These are phyloP conservation scores for Sthenelais limicola DNA, from an alignment of 2,888 invertebrate genomes.

Conservation along the genomic window DNA sequence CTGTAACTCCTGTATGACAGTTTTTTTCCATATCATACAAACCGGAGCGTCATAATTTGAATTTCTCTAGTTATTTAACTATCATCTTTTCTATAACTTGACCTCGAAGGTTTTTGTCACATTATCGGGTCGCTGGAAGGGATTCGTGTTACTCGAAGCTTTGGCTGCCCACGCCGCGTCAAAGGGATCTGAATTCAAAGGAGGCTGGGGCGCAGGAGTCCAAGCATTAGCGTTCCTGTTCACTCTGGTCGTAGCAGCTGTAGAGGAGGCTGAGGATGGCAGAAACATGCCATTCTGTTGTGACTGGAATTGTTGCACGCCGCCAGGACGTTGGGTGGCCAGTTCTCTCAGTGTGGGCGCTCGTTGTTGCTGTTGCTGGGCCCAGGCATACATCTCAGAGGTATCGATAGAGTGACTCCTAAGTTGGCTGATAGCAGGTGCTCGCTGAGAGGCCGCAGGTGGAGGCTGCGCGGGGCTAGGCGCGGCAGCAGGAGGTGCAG, in stretches of 20 bases:
- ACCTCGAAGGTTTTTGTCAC: slow-evolving; percentile 44
- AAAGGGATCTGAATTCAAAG: slow-evolving; percentile 78
- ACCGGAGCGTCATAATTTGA: no score
- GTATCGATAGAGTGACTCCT: slow-evolving; percentile 70
- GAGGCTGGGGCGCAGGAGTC: slow-evolving; percentile 23
- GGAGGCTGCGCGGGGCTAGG: neutral
- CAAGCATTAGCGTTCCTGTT: neutral
- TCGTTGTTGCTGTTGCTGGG: slow-evolving; percentile 52
- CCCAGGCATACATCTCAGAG: slow-evolving; percentile 55
- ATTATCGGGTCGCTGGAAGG: slow-evolving; percentile 31
- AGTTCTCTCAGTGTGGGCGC: slow-evolving; percentile 63
- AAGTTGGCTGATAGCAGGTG: slow-evolving; percentile 52
- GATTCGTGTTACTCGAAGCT: slow-evolving; percentile 73
- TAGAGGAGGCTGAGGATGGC: neutral
- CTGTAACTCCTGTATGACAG: neutral
- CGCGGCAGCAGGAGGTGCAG: neutral
- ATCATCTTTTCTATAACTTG: slow-evolving; percentile 37
- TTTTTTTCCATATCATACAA: no score
- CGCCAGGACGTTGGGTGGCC: slow-evolving; percentile 75
- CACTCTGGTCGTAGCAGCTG: slow-evolving; percentile 41
- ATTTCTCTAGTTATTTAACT: no score
- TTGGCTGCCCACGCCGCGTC: slow-evolving; percentile 88
- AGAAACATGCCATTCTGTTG: slow-evolving; percentile 33
- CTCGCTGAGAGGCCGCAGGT: slow-evolving; percentile 17
- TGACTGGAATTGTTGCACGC: slow-evolving; percentile 44